Conservation (phyloP, 2,113 vertebrate species). For the Periophthalmus modestus region DNA sequence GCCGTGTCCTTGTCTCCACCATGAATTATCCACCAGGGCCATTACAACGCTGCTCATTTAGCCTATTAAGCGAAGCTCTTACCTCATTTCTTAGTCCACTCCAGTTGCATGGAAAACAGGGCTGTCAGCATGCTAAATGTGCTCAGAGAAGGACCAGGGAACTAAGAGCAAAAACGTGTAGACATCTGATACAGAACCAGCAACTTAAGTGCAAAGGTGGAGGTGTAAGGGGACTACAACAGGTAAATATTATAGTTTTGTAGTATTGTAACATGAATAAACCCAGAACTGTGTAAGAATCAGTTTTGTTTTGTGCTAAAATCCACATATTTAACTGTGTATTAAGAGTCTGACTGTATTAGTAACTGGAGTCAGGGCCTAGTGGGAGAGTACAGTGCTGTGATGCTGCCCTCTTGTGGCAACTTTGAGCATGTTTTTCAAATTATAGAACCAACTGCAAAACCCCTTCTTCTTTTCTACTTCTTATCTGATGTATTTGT, state of each 20-base stretch:
- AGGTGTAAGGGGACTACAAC: not conserved
- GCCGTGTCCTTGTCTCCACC: constrained; percentile 65
- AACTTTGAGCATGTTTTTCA: not conserved
- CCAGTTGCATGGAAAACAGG: constrained; percentile 74
- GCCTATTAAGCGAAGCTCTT: constrained; percentile 70
- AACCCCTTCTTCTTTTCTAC: no score
- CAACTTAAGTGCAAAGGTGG: constrained; percentile 37
- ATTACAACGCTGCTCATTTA: constrained; percentile 71
- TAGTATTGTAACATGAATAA: not conserved
- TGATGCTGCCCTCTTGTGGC: constrained; percentile 61
- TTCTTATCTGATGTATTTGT: not conserved
- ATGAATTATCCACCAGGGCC: constrained; percentile 74
- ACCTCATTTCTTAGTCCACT: constrained; percentile 78
- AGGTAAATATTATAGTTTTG: not conserved
- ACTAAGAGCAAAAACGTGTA: constrained; percentile 60
- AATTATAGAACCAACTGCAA: not conserved
- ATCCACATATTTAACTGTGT: not conserved
- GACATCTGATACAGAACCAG: constrained; percentile 53
- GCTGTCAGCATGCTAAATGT: constrained; percentile 71
- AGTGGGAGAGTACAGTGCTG: not conserved
- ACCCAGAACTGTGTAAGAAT: constrained; percentile 11
- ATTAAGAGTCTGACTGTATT: not conserved
- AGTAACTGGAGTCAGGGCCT: no score
- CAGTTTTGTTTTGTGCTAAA: not conserved
- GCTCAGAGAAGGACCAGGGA: constrained; percentile 49